Conservation (phyloP, 2,113 vertebrate species). For the Athene cunicularia region DNA sequence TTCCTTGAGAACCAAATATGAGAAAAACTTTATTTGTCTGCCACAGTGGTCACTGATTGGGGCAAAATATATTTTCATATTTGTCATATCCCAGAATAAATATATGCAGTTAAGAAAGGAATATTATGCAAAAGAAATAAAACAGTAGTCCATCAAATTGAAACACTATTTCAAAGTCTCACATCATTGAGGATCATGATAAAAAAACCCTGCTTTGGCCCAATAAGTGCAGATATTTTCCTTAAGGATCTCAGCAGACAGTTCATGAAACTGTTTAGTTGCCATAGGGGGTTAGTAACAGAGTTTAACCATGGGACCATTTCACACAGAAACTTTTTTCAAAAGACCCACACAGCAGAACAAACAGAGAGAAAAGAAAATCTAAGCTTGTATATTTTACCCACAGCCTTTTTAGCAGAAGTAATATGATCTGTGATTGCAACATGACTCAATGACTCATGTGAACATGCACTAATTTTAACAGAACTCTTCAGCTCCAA, state of each 20-base stretch:
- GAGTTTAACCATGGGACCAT: not conserved
- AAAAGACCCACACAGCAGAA: not conserved
- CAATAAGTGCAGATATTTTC: not conserved
- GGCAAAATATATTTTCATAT: not conserved
- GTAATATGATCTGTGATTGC: not conserved
- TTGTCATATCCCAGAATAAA: not conserved
- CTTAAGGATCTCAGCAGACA: not conserved
- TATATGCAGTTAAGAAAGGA: not conserved
- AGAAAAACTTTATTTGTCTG: not conserved
- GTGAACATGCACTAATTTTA: not conserved
- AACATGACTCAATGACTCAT: not conserved
- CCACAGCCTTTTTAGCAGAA: not conserved
- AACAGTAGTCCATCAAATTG: not conserved
- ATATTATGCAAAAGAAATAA: not conserved
- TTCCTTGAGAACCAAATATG: not conserved
- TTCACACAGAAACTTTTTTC: not conserved
- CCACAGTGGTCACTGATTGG: not conserved
- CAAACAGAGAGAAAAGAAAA: not conserved
- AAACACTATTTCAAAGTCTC: not conserved
- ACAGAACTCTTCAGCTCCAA: not conserved
- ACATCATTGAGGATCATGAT: not conserved
- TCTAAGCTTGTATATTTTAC: not conserved
- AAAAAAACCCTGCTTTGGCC: not conserved
- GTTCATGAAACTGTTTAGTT: not conserved
- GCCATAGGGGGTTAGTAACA: not conserved